Evolutionary conservation across 2,797 vertebrate species (phyloP), one percentile per base, ranked within the genome.

Genomic region (Acrossocheilus fasciatus): DNA sequence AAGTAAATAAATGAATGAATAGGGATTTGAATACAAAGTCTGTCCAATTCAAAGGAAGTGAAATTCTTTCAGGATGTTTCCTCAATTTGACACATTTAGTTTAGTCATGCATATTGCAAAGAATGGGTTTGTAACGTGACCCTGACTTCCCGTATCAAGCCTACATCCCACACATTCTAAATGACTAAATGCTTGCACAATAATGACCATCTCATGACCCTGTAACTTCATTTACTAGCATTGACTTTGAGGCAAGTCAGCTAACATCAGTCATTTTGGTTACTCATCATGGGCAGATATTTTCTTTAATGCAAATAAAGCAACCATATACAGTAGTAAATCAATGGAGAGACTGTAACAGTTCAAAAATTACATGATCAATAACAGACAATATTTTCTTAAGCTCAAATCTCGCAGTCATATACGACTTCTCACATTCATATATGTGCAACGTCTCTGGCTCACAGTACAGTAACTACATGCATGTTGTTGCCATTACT

Each of bases 21-120:
- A 34, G 26, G 62, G 12, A 64, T 74, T 15, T 62, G 15, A 4
- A 57, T 26, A 59, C 26, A 52, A 52, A 52, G 2, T 39, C 23
- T 17, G 1, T 23, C 1, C 84, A 70, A 90, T 83, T 26, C 39
- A 20, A 50, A 91, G 91, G 91, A 93, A 91, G 91, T 88, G 57
- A 54, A 23, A 86, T 68, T 87, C 80, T 74, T 80, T 81, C 47
- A 91, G 91, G 93, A 93, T 91, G 36, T 92, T 93, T 85, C 81
- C 23, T 92, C 88, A 92, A 6, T 82, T 15, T 54, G 64, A 7
- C 15, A 45, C n/a, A 26, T 77, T 52, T 7, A 41, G 20, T 47
- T 75, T 50, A 26, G 39, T 76, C 62, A 62, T 57, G 9, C 59
- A 47, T 75, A 57, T 43, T 64, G 7, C 8, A 2, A 14, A 68